phyloP scores from a whole-genome alignment of 2,113 vertebrate species.

The Lepus timidus region DNA sequence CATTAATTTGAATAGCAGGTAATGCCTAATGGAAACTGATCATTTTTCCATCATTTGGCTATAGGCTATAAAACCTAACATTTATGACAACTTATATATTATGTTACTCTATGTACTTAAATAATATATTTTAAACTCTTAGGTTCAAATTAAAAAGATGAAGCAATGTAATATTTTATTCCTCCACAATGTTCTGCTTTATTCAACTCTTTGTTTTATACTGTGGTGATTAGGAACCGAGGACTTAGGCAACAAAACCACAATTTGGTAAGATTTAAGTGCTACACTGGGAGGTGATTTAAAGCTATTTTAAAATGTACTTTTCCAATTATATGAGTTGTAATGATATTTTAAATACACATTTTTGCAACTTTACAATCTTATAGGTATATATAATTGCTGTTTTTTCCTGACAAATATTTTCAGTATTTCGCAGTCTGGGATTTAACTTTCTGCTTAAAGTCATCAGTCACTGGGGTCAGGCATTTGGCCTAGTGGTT shows the following conservation, averaged over 20 bases:
- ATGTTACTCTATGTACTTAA: background rate
- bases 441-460: constrained; percentile 46
- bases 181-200: background rate
- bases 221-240: constrained; percentile 50
- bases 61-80: background rate
- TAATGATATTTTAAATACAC: constrained; percentile 35
- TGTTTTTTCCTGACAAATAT: constrained; percentile 55
- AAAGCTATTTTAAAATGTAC: constrained; percentile 54
- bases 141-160: constrained; percentile 36
- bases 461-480: constrained; percentile 12
- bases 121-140: constrained; percentile 34
- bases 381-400: constrained; percentile 38
- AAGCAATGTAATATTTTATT: constrained; percentile 36
- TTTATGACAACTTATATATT: background rate
- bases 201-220: background rate
- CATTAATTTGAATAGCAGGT: constrained; percentile 23
- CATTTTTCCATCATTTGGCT: constrained; percentile 22
- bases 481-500: too few relatives aligned
- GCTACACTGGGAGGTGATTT: constrained; percentile 25
- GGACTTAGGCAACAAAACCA: constrained; percentile 35
- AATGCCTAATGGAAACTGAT: background rate
- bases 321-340: constrained; percentile 48
- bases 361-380: constrained; percentile 45
- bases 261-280: background rate
- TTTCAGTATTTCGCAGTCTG: constrained; percentile 47